phyloP scores from a whole-genome alignment of 2,113 vertebrate genomes.

The Cinclus mexicanus region DNA sequence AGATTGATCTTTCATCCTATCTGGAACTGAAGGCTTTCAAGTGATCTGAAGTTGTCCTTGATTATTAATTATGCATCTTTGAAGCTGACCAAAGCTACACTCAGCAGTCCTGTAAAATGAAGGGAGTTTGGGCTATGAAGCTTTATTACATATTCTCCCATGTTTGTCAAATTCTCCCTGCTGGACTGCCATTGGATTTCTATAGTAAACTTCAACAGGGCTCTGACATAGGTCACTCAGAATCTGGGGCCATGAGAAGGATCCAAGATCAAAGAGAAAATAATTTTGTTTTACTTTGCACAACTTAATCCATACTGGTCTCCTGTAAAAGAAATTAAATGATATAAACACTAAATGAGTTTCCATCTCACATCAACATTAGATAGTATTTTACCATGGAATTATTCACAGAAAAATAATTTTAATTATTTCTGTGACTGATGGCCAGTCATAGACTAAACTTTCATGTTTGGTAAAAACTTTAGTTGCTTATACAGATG shows the following conservation, averaged over 20 bases:
- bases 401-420: neutral
- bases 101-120: neutral
- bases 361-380: neutral
- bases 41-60: neutral
- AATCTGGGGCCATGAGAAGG: neutral
- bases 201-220: neutral
- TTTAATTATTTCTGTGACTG: neutral
- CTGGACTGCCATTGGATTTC: neutral
- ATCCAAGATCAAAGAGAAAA: neutral
- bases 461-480: neutral
- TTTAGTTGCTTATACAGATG: neutral
- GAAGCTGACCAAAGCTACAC: neutral
- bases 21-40: neutral
- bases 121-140: neutral
- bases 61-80: neutral
- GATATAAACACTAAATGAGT: neutral
- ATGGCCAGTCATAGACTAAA: neutral
- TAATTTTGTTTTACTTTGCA: neutral
- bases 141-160: neutral
- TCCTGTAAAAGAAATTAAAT: neutral
- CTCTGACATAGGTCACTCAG: neutral
- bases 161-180: neutral
- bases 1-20: neutral
- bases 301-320: neutral
- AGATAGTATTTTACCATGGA: neutral